Conservation (phyloP, 2,113 vertebrate genomes). For the Acanthisitta chloris region DNA sequence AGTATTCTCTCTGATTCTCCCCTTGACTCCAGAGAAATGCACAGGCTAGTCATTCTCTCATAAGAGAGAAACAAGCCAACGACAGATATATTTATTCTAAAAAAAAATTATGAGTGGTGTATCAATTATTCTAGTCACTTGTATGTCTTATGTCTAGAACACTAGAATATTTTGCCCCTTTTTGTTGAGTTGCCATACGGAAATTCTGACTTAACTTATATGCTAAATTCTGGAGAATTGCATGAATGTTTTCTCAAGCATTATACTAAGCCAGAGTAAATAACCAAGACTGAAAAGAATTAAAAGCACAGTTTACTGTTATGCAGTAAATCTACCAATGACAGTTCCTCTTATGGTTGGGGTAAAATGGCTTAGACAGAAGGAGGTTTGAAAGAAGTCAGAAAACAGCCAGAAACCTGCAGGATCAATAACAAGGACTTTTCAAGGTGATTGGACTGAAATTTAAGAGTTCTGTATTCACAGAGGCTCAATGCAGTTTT, state of each 20-base stretch:
- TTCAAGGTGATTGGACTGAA: background rate
- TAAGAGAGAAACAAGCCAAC: background rate
- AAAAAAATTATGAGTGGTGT: background rate
- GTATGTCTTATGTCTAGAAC: background rate
- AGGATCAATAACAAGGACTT: background rate
- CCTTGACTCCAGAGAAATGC: background rate
- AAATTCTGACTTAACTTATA: background rate
- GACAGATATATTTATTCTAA: background rate
- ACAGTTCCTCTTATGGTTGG: background rate
- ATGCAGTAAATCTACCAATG: background rate
- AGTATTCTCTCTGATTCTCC: background rate
- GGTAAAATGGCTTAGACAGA: background rate
- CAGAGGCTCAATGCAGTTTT: background rate
- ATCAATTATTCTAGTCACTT: background rate
- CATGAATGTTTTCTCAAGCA: background rate
- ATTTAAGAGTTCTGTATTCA: background rate
- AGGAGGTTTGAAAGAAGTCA: background rate
- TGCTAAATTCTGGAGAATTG: background rate
- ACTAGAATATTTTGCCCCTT: background rate
- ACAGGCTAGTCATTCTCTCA: background rate
- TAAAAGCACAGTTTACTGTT: background rate
- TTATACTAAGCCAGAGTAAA: background rate
- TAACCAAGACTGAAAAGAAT: background rate
- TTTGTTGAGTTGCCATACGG: background rate
- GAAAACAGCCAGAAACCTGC: background rate